These are phyloP conservation scores for Dichetophora obliterata DNA, from an alignment of 2,888 invertebrate genomes.

Conservation along the genomic window DNA sequence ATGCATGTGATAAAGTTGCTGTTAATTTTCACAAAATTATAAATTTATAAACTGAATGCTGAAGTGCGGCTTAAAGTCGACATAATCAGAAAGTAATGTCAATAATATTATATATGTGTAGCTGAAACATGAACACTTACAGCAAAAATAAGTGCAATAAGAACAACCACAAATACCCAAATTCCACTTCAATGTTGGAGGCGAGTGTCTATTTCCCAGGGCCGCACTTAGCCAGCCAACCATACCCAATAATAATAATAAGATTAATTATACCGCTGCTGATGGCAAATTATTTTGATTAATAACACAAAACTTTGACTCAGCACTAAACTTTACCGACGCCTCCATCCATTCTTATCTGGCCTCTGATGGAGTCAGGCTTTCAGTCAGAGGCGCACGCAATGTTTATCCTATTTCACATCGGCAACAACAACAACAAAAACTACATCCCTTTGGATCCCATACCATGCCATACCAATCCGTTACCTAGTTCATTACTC, in stretches of 20 bases:
- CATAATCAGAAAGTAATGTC: too few species aligned
- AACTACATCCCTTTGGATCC: not conserved
- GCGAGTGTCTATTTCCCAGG: too few species aligned
- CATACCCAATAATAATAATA: not conserved
- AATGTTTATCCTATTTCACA: not conserved
- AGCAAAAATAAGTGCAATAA: too few species aligned
- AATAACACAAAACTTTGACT: slow-evolving; percentile 10
- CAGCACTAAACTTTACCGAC: not conserved
- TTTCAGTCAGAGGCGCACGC: not conserved
- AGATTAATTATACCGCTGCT: slow-evolving; percentile 24
- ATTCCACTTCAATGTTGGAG: not conserved
- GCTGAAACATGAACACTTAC: too few species aligned
- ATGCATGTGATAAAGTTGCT: too few species aligned
- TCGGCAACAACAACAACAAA: not conserved
- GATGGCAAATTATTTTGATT: slow-evolving; percentile 31
- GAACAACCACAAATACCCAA: not conserved
- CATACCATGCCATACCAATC: not conserved
- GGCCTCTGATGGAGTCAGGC: too few species aligned
- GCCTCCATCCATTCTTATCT: too few species aligned
- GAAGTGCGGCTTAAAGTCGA: too few species aligned
- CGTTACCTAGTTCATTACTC: not conserved
- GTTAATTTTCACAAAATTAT: too few species aligned
- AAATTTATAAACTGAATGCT: too few species aligned
- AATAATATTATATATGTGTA: too few species aligned
- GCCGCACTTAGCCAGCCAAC: too few species aligned